Base-by-base conservation (phyloP, 2,797 vertebrate species). In the Pelochelys cantorii region DNA sequence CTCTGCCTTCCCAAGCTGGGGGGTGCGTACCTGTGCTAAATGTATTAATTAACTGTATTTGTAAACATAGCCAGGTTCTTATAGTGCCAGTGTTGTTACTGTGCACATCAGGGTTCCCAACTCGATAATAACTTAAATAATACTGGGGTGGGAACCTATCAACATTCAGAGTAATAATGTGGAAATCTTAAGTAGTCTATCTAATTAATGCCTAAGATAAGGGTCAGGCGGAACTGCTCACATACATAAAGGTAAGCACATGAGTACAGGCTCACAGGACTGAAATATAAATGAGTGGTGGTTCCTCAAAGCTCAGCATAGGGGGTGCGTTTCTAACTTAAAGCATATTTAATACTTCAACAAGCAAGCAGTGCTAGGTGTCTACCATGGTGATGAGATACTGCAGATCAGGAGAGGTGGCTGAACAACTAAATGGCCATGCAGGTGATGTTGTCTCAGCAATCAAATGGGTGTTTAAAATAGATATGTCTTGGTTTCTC, bases 391-490 rank as follows among this genome's bases (percentile, higher is more conserved):
- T 59, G 25, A 83, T 84, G 81, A 92, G 79, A 77, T 92, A 13
- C 93, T 94, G 93, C 81, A 75, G 90, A 88, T 48, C 22, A 31
- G 86, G 80, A 93, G 4, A 79, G 83, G 20, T 83, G 85, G 84
- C 89, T 93, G 84, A 91, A 91, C 94, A 94, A 95, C 92, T 93
- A 96, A 94, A 89, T 88, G 85, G 79, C 81, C 92, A 9, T 0
- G 3, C 95, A 95, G 84, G 86, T 65, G 93, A 82, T 85, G 88
- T 89, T 95, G 94, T 89, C 92, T 87, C 42, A 78, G 52, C 87
- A 86, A 93, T 95, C 93, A 94, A 96, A 83, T 48, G 42, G 42
- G 8, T 48, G 53, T 48, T 93, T 96, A 94, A 93, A 96, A 53
- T 90, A 91, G 90, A 87, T 96, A 92, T 96, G 84, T 68, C 65